phyloP scores from a whole-genome alignment of 2,888 invertebrate species.

The Metacarcinus magister region DNA sequence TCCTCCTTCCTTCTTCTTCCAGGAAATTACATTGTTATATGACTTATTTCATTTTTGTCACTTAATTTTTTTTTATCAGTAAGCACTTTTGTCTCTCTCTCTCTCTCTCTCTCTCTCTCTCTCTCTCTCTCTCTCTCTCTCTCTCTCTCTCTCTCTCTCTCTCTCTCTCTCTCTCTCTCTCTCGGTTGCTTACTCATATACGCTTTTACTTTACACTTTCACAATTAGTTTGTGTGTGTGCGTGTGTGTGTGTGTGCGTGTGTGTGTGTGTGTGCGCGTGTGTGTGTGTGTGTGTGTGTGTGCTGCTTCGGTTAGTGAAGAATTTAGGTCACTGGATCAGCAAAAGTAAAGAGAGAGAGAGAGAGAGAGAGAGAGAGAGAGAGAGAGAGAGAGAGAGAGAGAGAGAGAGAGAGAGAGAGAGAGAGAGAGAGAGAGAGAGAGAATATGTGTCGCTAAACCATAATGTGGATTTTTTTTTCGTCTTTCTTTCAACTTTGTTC shows the following conservation, averaged over 20 bases:
- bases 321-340: constrained; percentile 29
- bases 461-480: not conserved
- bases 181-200: not conserved
- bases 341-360: not conserved
- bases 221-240: not conserved
- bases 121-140: constrained; percentile 54
- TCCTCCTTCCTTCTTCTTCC: not conserved
- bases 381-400: constrained; percentile 35
- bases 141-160: constrained; percentile 58
- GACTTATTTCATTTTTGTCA: not conserved
- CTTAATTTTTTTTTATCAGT: too few species aligned
- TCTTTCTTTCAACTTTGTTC: not conserved
- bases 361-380: constrained; percentile 52
- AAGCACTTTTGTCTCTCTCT: too few species aligned
- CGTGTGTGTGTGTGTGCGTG: constrained; percentile 55
- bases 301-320: not conserved
- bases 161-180: constrained; percentile 51
- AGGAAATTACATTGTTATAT: not conserved
- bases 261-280: constrained; percentile 61
- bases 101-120: constrained; percentile 7
- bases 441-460: not conserved
- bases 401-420: not conserved
- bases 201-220: not conserved
- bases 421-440: not conserved
- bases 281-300: constrained; percentile 57